These are phyloP conservation scores for Molossus molossus DNA, from an alignment of 2,797 vertebrate species.

Conservation along the genomic window DNA sequence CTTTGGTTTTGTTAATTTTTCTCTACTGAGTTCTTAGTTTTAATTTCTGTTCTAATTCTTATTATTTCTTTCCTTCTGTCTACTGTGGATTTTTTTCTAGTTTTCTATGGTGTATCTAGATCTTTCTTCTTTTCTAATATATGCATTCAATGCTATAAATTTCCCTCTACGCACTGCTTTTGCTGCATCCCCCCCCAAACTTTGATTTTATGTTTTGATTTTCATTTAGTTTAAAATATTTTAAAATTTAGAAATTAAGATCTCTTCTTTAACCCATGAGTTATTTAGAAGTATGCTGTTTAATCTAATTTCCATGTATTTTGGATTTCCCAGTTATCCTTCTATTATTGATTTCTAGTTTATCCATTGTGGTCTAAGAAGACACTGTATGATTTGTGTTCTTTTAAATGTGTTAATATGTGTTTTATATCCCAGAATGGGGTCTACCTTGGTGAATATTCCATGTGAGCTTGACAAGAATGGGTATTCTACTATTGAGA, in stretches of 20 bases:
- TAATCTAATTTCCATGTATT: not conserved
- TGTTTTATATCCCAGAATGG: too few species aligned
- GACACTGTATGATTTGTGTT: not conserved
- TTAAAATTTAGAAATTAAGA: not conserved
- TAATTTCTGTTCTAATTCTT: conserved; percentile 12
- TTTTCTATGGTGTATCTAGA: not conserved
- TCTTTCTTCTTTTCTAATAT: not conserved
- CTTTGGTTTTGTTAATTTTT: conserved; percentile 1
- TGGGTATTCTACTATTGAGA: not conserved
- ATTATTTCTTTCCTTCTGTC: conserved; percentile 5
- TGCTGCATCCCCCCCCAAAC: not conserved
- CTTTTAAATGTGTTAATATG: not conserved
- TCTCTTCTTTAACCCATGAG: not conserved
- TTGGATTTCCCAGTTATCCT: not conserved
- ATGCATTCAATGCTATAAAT: not conserved
- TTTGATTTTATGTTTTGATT: not conserved
- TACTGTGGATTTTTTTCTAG: not conserved
- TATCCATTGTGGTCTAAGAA: not conserved
- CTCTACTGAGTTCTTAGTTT: not conserved
- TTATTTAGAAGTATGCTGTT: not conserved
- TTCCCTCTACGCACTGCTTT: too few species aligned
- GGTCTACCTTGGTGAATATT: not conserved
- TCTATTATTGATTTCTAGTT: not conserved
- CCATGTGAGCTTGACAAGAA: not conserved
- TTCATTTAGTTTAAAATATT: conserved; percentile 36